Evolutionary conservation across 1,140 invertebrate species (phyloP), one percentile per base, ranked within the genome.

Genomic region (Caenorhabditis briggsae): DNA sequence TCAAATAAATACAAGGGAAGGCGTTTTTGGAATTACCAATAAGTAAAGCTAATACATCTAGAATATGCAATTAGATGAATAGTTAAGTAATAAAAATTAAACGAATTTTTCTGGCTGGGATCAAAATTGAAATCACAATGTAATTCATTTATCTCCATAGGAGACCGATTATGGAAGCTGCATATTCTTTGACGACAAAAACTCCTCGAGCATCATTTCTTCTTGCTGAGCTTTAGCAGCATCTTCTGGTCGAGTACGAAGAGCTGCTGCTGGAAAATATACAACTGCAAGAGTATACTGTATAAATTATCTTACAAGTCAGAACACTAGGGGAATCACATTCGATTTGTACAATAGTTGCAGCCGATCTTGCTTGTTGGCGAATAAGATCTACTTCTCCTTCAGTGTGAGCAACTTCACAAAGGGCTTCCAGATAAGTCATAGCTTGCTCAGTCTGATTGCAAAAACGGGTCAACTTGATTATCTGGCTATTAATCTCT

Each of bases 191-290:
- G 43, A 78, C n/a, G 82, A 82, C 9, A 87, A 43, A 25, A 87
- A 87, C 33, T 87, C 86, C 46, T 87, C 86, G 23, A 87, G 83
- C 82, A 87, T 87, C 11, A 87, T 83, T 58, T 87, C 82, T 82
- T 87, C 86, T 53, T 87, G 86, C 20, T 59, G 58, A 46, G 46
- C 82, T 16, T 65, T 70, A 8, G 55, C 43, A 7, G 58, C 74
- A 61, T 87, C 86, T 74, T 83, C 83, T 33, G 83, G 64, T 12
- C 84, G 65, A 82, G 50, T 41, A 2, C 58, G 46, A n/a, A 53
- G 83, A 8, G 43, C 20, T 61, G 55, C 25, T 18, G 18, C 46
- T 18, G 82, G 82, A 46, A 50, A 48, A 16, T 7, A 18, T 33
- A 43, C 83, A 46, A 86, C 53, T 20, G n/a, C 14, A 8, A 9